Evolutionary conservation across 2,797 vertebrate genomes (phyloP), one percentile per base, ranked within the genome.

Genomic region (Numenius phaeopus): DNA sequence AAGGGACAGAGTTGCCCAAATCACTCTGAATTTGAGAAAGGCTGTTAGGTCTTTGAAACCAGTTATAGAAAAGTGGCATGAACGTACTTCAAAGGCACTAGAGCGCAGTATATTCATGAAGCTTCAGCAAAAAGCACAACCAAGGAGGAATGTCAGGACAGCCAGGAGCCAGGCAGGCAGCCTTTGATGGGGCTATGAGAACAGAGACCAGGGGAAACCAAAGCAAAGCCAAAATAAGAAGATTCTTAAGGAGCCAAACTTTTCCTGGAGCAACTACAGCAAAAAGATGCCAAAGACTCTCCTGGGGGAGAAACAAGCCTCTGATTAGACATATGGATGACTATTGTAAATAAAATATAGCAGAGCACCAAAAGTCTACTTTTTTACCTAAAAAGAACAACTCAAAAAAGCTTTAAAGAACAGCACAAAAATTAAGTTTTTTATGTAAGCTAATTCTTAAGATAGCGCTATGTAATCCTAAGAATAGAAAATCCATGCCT

Each of bases 201-300:
- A 73, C 79, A 65, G 67, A 79, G 55, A 83, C 5, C 66, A 59
- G 39, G 71, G 65, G 76, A 57, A 92, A 90, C 80, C 90, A 93
- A 58, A 89, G 89, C 80, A 46, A 57, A 66, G 87, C 73, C 93
- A 90, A 62, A 66, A 32, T 14, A 17, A 32, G 29, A 67, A 76
- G 27, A 87, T 76, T 42, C 55, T 26, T 1, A 2, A 62, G 37
- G 44, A 96, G 91, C 67, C 91, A 93, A 86, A 80, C 50, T 90
- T 89, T 91, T 96, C 79, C 89, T 94, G 91, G 89, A 97, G 79
- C 72, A 90, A 78, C 42, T 55, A 34, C 58, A 92, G 94, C 55
- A 71, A 58, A 95, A 87, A 95, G 75, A 88, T 89, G 67, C 89
- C 94, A 89, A 73, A 93, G 71, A n/a, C 10, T 14, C 16, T 52